Conservation (phyloP, 2,888 invertebrate species). For the Girardia tigrina region DNA sequence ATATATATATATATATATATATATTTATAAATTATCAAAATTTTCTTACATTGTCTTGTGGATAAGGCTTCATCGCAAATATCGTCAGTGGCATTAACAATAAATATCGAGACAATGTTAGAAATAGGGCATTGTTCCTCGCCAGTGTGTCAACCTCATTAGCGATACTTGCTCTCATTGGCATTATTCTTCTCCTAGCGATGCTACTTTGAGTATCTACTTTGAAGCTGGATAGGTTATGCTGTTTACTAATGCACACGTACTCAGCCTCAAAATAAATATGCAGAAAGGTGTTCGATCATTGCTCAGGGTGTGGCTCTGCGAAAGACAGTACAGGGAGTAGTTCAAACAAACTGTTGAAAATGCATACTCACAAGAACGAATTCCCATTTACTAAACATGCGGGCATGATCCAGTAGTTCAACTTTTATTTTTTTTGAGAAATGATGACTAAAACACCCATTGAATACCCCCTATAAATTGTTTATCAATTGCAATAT, state of each 20-base stretch:
- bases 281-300: slow-evolving; percentile 23
- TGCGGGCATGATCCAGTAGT: slow-evolving; percentile 19
- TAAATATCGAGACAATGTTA: slow-evolving; percentile 7
- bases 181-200: slow-evolving; percentile 1
- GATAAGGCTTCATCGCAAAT: background rate
- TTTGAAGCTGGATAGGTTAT: slow-evolving; percentile 20
- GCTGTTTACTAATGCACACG: slow-evolving; percentile 19
- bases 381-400: slow-evolving; percentile 2
- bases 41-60: slow-evolving; percentile 9
- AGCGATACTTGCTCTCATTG: slow-evolving; percentile 1
- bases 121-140: slow-evolving; percentile 19
- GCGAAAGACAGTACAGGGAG: slow-evolving; percentile 14
- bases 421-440: background rate
- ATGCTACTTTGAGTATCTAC: background rate
- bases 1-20: background rate
- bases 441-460: background rate
- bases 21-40: background rate
- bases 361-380: background rate
- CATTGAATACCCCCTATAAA: background rate
- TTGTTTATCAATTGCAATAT: slow-evolving; percentile 17
- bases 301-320: background rate
- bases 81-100: slow-evolving; percentile 6
- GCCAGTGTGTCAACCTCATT: slow-evolving; percentile 18
- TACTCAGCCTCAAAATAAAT: slow-evolving; percentile 12
- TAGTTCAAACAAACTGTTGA: slow-evolving; percentile 23